phyloP scores from a whole-genome alignment of 2,888 invertebrate species.

The Nemurella pictetii region DNA sequence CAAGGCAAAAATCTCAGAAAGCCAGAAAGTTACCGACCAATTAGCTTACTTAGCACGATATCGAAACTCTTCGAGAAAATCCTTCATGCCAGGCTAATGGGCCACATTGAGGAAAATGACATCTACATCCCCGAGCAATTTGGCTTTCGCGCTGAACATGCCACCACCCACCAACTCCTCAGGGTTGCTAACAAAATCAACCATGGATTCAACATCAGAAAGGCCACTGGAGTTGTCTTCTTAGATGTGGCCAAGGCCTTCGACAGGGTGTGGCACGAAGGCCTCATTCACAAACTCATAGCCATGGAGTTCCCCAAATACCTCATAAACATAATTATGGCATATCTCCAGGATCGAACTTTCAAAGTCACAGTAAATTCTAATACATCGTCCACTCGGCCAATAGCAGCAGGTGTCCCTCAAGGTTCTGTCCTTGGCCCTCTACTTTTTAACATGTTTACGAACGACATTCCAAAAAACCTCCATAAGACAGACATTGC shows the following conservation, averaged over 20 bases:
- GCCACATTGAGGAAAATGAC: background rate
- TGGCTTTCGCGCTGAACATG: background rate
- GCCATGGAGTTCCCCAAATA: slow-evolving; percentile 29
- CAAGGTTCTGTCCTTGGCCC: slow-evolving; percentile 33
- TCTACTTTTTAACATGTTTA: slow-evolving; percentile 16
- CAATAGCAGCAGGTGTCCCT: slow-evolving; percentile 18
- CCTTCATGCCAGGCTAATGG: background rate
- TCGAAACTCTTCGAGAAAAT: background rate
- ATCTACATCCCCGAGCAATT: background rate
- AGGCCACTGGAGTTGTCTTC: slow-evolving; percentile 13
- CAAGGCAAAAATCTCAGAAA: slow-evolving; percentile 42
- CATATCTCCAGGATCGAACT: background rate
- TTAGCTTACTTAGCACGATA: background rate
- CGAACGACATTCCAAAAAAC: slow-evolving; percentile 20
- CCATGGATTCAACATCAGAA: background rate
- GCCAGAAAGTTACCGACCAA: slow-evolving; percentile 42
- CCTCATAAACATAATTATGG: background rate
- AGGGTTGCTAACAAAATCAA: background rate
- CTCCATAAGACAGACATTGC: background rate
- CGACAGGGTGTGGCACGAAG: slow-evolving; percentile 26
- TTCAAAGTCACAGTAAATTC: background rate
- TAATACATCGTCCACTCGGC: background rate
- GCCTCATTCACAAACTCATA: slow-evolving; percentile 24
- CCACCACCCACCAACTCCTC: slow-evolving; percentile 9
- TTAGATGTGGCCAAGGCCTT: slow-evolving; percentile 31